Evolutionary conservation across 2,888 invertebrate genomes (phyloP).

Genomic region (Nineta flava): DNA sequence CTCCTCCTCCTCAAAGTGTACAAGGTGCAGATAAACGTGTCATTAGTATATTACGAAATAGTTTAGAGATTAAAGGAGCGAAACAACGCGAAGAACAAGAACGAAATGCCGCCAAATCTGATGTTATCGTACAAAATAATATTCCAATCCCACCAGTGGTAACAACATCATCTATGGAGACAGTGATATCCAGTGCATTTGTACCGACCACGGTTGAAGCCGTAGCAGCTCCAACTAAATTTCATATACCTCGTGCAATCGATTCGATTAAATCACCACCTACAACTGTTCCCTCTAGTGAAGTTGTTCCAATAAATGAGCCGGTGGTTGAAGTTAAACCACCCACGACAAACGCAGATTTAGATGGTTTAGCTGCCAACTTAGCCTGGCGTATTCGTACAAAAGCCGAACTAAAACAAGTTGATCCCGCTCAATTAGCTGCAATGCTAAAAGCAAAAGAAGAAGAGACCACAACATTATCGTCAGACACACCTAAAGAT

Average conservation of each 20-base stretch:
- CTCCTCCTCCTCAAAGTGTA: constrained; percentile 18
- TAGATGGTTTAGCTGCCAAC: constrained; percentile 42
- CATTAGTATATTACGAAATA: constrained; percentile 52
- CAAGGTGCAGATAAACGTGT: constrained; percentile 52
- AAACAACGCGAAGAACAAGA: constrained; percentile 35
- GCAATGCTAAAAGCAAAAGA: not conserved
- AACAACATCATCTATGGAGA: constrained; percentile 26
- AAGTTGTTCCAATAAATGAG: not conserved
- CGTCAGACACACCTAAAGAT: constrained; percentile 31
- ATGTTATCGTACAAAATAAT: constrained; percentile 10
- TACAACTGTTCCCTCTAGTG: not conserved
- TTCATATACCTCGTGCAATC: constrained; percentile 50
- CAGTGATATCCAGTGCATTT: constrained; percentile 17
- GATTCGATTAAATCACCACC: constrained; percentile 37
- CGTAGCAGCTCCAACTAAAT: constrained; percentile 35
- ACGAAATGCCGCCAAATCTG: constrained; percentile 21
- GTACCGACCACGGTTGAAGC: constrained; percentile 23
- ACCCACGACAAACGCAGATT: constrained; percentile 19
- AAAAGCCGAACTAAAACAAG: constrained; percentile 65
- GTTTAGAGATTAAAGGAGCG: constrained; percentile 46
- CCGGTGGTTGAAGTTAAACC: constrained; percentile 6
- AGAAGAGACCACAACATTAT: constrained; percentile 18
- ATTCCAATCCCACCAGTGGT: constrained; percentile 20
- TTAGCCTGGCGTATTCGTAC: constrained; percentile 62
- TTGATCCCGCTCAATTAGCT: constrained; percentile 16